Evolutionary conservation across 2,888 invertebrate species (phyloP).

Genomic region (Plagodis pulveraria): DNA sequence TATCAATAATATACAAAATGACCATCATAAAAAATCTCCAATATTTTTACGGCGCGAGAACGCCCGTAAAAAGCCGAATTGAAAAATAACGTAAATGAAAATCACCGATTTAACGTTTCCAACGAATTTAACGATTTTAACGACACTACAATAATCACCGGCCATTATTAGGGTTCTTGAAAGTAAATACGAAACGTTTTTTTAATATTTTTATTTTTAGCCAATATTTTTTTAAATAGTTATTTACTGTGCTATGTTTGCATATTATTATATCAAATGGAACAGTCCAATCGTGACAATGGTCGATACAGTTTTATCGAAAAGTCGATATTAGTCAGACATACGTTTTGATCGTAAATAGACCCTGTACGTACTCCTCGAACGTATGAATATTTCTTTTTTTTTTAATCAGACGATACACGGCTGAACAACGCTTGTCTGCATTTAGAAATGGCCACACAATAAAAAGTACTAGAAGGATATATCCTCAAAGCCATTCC

Average conservation of each 20-base stretch:
- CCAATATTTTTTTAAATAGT: no score
- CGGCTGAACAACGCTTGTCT: no score
- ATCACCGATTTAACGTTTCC: slow-evolving; percentile 18
- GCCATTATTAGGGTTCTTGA: slow-evolving; percentile 11
- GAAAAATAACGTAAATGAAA: slow-evolving; percentile 22
- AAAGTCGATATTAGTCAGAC: no score
- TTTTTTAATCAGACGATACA: no score
- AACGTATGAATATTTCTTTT: no score
- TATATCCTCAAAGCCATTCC: no score
- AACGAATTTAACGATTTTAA: slow-evolving; percentile 22
- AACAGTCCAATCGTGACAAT: no score
- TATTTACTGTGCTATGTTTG: not conserved
- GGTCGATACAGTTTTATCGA: no score
- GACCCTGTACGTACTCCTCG: no score
- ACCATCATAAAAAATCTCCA: slow-evolving; percentile 1
- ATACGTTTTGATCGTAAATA: no score
- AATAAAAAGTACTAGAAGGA: no score
- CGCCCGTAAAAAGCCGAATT: slow-evolving; percentile 4
- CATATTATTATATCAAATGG: not conserved
- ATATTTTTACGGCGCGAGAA: slow-evolving; percentile 4
- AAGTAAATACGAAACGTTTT: slow-evolving; percentile 1
- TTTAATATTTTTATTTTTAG: not conserved
- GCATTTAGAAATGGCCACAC: no score
- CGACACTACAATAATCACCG: slow-evolving; percentile 23
- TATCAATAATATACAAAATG: not conserved